Evolutionary conservation across 2,888 invertebrate genomes (phyloP).

Genomic region (Gerosis bhagava): DNA sequence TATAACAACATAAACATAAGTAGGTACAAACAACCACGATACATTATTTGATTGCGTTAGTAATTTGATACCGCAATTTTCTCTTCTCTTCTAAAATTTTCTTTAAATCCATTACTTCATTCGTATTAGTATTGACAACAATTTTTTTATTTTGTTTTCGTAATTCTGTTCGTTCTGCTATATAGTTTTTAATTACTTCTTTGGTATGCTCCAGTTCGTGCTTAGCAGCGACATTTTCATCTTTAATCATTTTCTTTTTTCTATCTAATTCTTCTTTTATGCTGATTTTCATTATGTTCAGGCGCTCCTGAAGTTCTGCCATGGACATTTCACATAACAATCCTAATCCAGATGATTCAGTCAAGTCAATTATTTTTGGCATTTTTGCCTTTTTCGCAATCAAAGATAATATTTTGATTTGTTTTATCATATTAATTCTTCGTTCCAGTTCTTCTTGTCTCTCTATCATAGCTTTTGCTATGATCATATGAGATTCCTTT

Average conservation of each 20-base stretch:
- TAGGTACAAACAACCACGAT: too few species aligned
- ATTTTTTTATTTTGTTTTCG: slow-evolving; percentile 53
- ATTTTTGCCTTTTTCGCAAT: slow-evolving; percentile 76
- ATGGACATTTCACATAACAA: slow-evolving; percentile 85
- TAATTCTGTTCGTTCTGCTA: slow-evolving; percentile 51
- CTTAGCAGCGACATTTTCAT: slow-evolving; percentile 66
- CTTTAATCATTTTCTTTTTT: slow-evolving; percentile 67
- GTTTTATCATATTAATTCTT: slow-evolving; percentile 71
- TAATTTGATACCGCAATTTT: slow-evolving; percentile 51
- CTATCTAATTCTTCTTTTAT: slow-evolving; percentile 77
- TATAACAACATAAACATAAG: too few species aligned
- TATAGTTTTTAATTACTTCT: slow-evolving; percentile 60
- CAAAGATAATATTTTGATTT: slow-evolving; percentile 71
- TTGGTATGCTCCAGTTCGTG: slow-evolving; percentile 71
- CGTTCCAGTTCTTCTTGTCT: slow-evolving; percentile 76
- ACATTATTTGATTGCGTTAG: too few species aligned
- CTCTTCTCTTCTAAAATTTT: slow-evolving; percentile 74
- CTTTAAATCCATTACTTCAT: slow-evolving; percentile 72
- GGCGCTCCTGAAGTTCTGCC: slow-evolving; percentile 82
- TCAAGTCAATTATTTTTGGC: slow-evolving; percentile 81
- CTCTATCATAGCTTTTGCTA: slow-evolving; percentile 61
- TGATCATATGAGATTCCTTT: slow-evolving; percentile 51
- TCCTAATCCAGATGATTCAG: slow-evolving; percentile 81
- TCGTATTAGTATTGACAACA: slow-evolving; percentile 38
- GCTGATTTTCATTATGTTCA: slow-evolving; percentile 71